Conservation (phyloP, 2,888 invertebrate genomes). For the Noctuana brunneofusca region DNA sequence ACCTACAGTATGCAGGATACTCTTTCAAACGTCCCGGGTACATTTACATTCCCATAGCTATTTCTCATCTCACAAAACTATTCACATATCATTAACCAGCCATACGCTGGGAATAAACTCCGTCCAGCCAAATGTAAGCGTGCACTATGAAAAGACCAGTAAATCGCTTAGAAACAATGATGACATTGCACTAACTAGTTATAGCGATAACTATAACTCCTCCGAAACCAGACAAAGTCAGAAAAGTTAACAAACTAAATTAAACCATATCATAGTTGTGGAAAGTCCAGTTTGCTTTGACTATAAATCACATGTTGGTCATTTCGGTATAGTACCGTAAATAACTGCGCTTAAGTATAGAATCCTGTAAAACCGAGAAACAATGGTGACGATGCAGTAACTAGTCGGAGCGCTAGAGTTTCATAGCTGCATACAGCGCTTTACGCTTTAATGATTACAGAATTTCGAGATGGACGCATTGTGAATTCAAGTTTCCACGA, state of each 20-base stretch:
- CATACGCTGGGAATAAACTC: constrained; percentile 1
- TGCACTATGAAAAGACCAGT: constrained; percentile 18
- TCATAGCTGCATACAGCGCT: constrained; percentile 22
- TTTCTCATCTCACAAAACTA: neutral
- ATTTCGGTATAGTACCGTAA: neutral
- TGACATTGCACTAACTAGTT: constrained; percentile 21
- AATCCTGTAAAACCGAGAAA: constrained; percentile 28
- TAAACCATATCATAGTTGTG: neutral
- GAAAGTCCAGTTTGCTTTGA: constrained; percentile 2
- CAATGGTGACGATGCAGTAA: constrained; percentile 26
- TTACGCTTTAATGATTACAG: constrained; percentile 21
- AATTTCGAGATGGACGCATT: constrained; percentile 14
- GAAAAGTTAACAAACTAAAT: neutral
- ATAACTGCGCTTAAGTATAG: constrained; percentile 17
- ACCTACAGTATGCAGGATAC: no score
- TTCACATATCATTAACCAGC: neutral
- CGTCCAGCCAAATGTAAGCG: neutral
- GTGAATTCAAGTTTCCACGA: neutral
- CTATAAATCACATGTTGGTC: neutral
- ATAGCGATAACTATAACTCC: constrained; percentile 9
- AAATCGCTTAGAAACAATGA: constrained; percentile 30
- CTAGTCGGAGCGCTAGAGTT: constrained; percentile 14
- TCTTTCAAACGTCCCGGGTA: neutral
- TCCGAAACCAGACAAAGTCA: neutral
- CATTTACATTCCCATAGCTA: neutral